phyloP scores from a whole-genome alignment of 2,113 vertebrate genomes.

The Muntiacus reevesi region DNA sequence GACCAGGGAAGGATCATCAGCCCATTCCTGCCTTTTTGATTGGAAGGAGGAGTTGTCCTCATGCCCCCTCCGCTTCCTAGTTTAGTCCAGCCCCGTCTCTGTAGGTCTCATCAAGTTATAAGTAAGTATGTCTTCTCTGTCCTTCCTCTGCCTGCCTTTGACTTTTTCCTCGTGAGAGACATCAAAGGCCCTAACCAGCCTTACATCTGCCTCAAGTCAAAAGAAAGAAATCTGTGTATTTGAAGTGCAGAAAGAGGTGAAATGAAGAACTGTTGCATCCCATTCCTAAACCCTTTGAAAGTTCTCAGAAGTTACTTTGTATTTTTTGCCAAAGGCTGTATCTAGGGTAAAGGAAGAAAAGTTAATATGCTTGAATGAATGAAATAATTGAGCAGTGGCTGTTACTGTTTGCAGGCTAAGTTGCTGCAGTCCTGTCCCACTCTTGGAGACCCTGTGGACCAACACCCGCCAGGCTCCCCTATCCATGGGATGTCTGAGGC shows the following conservation, averaged over 20 bases:
- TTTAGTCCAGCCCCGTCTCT: not conserved
- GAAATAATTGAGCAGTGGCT: not conserved
- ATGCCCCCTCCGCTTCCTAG: not conserved
- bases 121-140: not conserved
- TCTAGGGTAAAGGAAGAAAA: not conserved
- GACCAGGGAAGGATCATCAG: not conserved
- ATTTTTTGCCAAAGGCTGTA: not conserved
- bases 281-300: conserved; percentile 7
- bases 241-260: not conserved
- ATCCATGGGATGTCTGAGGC: not conserved
- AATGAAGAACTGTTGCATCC: not conserved
- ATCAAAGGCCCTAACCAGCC: not conserved
- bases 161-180: not conserved
- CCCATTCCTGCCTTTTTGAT: not conserved
- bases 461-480: not conserved
- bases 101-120: not conserved
- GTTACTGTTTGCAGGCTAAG: not conserved
- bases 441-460: not conserved
- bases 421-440: not conserved
- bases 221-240: not conserved
- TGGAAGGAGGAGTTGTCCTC: not conserved
- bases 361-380: not conserved
- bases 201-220: not conserved
- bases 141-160: not conserved
- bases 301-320: not conserved